These are phyloP conservation scores for Malacosoma neustria DNA, from an alignment of 2,888 invertebrate genomes.

Conservation along the genomic window DNA sequence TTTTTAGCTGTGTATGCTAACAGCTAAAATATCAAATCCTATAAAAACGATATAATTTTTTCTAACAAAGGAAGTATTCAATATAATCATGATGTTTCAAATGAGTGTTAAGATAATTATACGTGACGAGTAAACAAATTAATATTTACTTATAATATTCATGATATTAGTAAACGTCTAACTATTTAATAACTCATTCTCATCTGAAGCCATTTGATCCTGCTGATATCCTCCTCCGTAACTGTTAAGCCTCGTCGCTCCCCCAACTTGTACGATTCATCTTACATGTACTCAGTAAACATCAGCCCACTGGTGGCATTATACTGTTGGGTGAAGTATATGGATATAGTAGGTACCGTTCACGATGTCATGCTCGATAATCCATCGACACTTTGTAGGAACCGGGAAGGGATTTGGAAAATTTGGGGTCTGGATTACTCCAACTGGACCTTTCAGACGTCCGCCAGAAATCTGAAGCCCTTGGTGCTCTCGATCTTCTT, in stretches of 20 bases:
- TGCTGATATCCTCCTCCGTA: conserved; percentile 83
- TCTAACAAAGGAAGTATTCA: too few relatives aligned
- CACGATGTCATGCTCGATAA: conserved; percentile 84
- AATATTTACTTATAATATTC: too few relatives aligned
- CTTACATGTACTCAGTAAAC: conserved; percentile 85
- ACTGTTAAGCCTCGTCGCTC: conserved; percentile 80
- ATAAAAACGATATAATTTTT: too few relatives aligned
- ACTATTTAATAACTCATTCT: too few relatives aligned
- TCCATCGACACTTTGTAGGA: conserved; percentile 90
- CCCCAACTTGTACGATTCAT: conserved; percentile 79
- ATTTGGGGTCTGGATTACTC: conserved; percentile 87
- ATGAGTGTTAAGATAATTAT: too few relatives aligned
- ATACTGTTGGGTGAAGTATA: conserved; percentile 92
- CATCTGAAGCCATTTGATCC: conserved; percentile 75
- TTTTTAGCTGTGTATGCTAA: too few relatives aligned
- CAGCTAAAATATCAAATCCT: too few relatives aligned
- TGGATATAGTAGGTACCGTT: conserved; percentile 85
- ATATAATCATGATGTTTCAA: too few relatives aligned
- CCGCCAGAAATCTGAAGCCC: conserved; percentile 78
- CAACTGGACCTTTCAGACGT: conserved; percentile 76
- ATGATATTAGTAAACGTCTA: too few relatives aligned
- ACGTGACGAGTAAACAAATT: too few relatives aligned
- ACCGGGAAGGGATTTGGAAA: conserved; percentile 88
- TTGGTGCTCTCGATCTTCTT: conserved; percentile 43
- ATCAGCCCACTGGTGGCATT: conserved; percentile 85